Evolutionary conservation across 2,113 vertebrate species (phyloP).

Genomic region (Equus quagga): DNA sequence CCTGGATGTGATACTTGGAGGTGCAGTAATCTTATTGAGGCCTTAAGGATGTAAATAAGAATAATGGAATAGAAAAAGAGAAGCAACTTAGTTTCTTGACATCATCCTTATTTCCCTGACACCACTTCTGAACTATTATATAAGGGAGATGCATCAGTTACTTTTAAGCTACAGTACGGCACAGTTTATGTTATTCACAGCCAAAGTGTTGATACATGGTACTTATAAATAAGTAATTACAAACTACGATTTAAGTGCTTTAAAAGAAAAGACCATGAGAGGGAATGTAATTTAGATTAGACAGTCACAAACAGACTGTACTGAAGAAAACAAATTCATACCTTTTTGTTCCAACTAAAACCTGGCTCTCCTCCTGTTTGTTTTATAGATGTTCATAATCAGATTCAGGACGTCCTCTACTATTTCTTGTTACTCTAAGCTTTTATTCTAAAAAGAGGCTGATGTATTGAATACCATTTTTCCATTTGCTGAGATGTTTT

Average conservation of each 20-base stretch:
- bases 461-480: neutral
- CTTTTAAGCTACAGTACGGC: neutral
- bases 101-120: neutral
- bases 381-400: neutral
- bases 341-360: neutral
- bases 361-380: neutral
- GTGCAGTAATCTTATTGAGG: neutral
- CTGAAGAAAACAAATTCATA: neutral
- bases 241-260: neutral
- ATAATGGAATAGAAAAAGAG: neutral
- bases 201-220: neutral
- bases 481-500: neutral
- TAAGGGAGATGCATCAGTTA: neutral
- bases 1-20: neutral
- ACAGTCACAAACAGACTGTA: neutral
- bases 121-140: neutral
- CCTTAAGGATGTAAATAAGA: neutral
- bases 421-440: neutral
- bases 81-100: neutral
- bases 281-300: neutral
- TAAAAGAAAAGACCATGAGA: neutral
- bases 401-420: neutral
- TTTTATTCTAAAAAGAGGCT: neutral
- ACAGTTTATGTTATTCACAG: neutral
- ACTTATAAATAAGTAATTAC: slow-evolving; percentile 5